Base-by-base conservation (phyloP, 2,888 invertebrate species). In the Acleris literana region DNA sequence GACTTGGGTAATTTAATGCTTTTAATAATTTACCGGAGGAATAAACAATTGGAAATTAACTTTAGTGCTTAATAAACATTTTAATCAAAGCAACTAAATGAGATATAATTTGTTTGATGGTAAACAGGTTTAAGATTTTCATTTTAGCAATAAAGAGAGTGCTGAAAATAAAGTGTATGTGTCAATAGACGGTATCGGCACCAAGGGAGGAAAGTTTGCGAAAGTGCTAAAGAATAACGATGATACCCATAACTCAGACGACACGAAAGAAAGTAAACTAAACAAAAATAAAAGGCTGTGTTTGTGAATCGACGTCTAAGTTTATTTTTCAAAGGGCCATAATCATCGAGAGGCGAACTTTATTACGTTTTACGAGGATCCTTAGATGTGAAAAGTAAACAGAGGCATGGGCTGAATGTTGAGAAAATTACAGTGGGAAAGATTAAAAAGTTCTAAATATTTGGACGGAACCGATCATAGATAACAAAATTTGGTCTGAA, bases 311-410 rank as follows among this genome's bases (percentile, higher is more conserved):
- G 80, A 81, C 82, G 80, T 77, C 80, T 75, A 79, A 87, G 87
- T 89, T 88, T 88, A 87, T 88, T 87, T 63, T 87, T 87, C 82
- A 86, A 85, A 86, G 84, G 84, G 82, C 83, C 82, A 86, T 88
- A 87, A 89, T 90, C 83, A 89, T 88, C 75, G 84, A 72, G 79
- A 84, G 80, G 81, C 81, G 80, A 86, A 86, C 77, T 90, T 91
- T 90, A 91, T 77, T 75, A 74, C 73, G 69, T 46, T 74, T 73
- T 74, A 63, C 62, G 67, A 64, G 46, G 44, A 63, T 57, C 64
- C 67, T 67, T 60, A 53, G 68, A 68, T 66, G 63, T 68, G 55
- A 59, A 69, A 68, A 55, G 63, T 64, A 70, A 70, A 70, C 70
- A 69, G 18, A 33, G 49, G 58, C 61, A n/a, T 13, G 29, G 46